Evolutionary conservation across 2,797 vertebrate genomes (phyloP), one percentile per base, ranked within the genome.

Genomic region (Poeciliopsis turneri): DNA sequence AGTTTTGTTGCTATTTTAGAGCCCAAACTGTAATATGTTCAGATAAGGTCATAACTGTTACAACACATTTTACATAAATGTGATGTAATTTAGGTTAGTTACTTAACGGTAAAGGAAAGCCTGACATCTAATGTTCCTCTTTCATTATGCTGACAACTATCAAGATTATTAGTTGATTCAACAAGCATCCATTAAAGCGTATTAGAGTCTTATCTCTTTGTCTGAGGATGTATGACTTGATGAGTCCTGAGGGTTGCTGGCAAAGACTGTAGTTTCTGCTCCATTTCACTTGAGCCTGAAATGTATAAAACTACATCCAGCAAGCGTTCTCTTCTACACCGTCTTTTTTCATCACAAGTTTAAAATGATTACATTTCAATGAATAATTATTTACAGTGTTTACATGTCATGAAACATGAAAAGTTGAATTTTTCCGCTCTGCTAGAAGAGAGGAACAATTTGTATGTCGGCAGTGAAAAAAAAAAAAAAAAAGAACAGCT

Each of bases 221-320:
- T 92, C 82, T 78, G 77, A 64, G 80, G 82, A 87, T 86, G 73
- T 74, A 79, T 71, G 90, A 85, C 71, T 84, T 77, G 74, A 71
- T n/a, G 28, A 59, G 77, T 79, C 90, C 87, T 78, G 39, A 68
- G 87, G 89, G 86, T 73, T 80, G 59, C 76, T 80, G 79, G 79
- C 55, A 74, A 78, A 83, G 86, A 76, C 83, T 72, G 71, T 41
- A 84, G 84, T 89, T 94, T 92, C 85, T 93, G 94, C 93, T 94
- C 92, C 90, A 94, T 87, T 94, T 93, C 88, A 86, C 81, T 69
- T 39, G 61, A 83, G 70, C 70, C 82, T 81, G 61, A 89, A 80
- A 76, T 72, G 23, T 64, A 87, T 73, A 68, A 88, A 81, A 84
- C 77, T 28, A 18, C 82, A 77, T 86, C 86, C 68, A 68, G 57